phyloP scores from a whole-genome alignment of 2,797 vertebrate genomes.

The Anguilla marmorata region DNA sequence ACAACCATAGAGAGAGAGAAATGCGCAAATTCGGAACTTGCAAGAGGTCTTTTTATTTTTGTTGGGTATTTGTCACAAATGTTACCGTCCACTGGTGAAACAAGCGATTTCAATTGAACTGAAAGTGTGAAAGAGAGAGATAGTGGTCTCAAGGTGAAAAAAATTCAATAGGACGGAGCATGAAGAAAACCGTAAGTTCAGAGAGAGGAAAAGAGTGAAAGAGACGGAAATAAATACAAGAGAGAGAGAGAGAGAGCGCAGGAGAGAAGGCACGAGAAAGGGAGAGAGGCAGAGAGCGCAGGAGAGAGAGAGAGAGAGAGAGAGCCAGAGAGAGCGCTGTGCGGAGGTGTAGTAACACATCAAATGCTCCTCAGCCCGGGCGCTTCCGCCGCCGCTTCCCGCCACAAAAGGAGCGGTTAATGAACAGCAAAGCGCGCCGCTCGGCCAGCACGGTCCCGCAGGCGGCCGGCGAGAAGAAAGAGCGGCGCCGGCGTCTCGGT shows the following conservation, averaged over 20 bases:
- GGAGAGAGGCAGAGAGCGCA: constrained; percentile 7
- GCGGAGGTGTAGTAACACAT: background rate
- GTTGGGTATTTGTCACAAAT: background rate
- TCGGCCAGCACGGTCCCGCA: background rate
- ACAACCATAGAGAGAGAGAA: no score
- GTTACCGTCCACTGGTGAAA: background rate
- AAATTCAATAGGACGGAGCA: constrained; percentile 46
- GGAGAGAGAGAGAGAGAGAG: constrained; percentile 10
- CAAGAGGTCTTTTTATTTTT: background rate
- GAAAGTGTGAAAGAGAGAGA: background rate
- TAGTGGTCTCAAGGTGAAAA: constrained; percentile 58
- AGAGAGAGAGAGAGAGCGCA: constrained; percentile 22
- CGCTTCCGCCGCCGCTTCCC: background rate
- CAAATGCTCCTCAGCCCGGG: background rate
- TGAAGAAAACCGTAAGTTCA: constrained; percentile 68
- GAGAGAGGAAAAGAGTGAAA: constrained; percentile 20
- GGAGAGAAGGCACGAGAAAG: constrained; percentile 19
- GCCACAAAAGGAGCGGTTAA: background rate
- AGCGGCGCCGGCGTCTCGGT: background rate
- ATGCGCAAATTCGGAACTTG: no score
- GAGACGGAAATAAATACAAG: constrained; percentile 20
- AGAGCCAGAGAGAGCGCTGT: background rate
- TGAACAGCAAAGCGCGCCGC: background rate
- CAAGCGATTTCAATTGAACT: background rate
- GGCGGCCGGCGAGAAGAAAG: background rate